Evolutionary conservation across 1,140 invertebrate species (phyloP), one percentile per base, ranked within the genome.

Genomic region (Brachystomella parvula): DNA sequence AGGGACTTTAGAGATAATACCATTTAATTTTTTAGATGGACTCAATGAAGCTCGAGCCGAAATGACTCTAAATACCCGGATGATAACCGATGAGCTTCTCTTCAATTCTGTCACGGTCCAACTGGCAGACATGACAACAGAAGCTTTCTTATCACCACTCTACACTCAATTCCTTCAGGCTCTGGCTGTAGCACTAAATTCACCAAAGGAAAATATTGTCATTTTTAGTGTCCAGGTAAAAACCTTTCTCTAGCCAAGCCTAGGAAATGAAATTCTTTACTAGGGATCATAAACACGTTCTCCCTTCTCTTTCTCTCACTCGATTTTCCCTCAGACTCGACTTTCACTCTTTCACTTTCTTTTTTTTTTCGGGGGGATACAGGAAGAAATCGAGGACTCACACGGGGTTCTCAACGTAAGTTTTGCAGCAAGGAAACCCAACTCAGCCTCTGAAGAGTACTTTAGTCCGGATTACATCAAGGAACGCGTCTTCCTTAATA

Each of bases 21-120:
- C n/a, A 6, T 53, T 53, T 53, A 24, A 53, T 53, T 53, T 76
- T 77, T 71, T 78, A 84, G 93, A 96, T 79, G 92, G 92, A 0
- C 84, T 92, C 2, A 95, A 96, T 78, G 90, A 92, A 79, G 88
- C 90, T 0, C 90, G 90, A 77, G 90, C 92, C 0, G 85, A 89
- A 28, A 92, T 94, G 89, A 88, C 89, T 49, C 81, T 98, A 0
- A 86, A 86, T 0, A 94, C 96, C 0, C 82, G 91, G 1, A 78
- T 96, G 1, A 92, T 98, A 26, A 96, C 94, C 0, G 90, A 95
- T 75, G 89, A 95, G 59, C 97, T 98, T 90, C 79, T 99, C 0
- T 86, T 88, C 68, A 96, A 95, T 77, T 96, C 93, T 0, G 92
- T 98, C 9, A 98, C 94, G 0, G 87, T 99, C 0, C 83, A 94